These are phyloP conservation scores for Nephotettix cincticeps DNA, from an alignment of 1,140 invertebrate genomes.

Conservation along the genomic window DNA sequence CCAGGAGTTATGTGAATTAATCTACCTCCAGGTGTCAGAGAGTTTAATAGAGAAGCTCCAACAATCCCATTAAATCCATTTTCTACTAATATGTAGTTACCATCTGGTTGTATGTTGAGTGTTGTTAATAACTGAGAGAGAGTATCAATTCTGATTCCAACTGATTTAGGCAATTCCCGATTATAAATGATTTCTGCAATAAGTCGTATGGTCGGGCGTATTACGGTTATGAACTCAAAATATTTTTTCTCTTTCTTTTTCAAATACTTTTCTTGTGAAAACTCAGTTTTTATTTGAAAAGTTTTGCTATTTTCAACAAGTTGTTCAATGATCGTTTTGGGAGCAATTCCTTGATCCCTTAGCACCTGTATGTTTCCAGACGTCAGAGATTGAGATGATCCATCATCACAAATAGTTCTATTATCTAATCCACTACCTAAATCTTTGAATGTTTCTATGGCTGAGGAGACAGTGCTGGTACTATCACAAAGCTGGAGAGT, in stretches of 20 bases:
- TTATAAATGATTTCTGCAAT: conserved; percentile 78
- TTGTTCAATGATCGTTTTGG: conserved; percentile 80
- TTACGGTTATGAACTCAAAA: conserved; percentile 72
- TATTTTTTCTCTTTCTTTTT: conserved; percentile 93
- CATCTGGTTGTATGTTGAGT: conserved; percentile 74
- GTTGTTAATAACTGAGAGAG: conserved; percentile 78
- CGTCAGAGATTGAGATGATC: conserved; percentile 81
- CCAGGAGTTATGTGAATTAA: conserved; percentile 78
- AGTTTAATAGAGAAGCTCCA: conserved; percentile 75
- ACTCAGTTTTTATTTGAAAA: conserved; percentile 84
- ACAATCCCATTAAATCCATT: conserved; percentile 81
- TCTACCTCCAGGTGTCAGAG: conserved; percentile 61
- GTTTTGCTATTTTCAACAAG: conserved; percentile 88
- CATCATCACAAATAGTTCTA: conserved; percentile 78
- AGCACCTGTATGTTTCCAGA: conserved; percentile 79
- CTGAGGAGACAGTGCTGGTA: conserved; percentile 49
- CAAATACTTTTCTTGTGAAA: conserved; percentile 92
- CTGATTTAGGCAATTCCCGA: conserved; percentile 72
- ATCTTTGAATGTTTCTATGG: conserved; percentile 46
- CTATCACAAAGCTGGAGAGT: conserved; percentile 53
- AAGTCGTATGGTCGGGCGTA: conserved; percentile 70
- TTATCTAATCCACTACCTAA: conserved; percentile 71
- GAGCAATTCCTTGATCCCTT: conserved; percentile 68
- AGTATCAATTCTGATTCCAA: conserved; percentile 79
- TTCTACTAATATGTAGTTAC: conserved; percentile 83